Evolutionary conservation across 2,113 vertebrate species (phyloP).

Genomic region (Serilophus lunatus): DNA sequence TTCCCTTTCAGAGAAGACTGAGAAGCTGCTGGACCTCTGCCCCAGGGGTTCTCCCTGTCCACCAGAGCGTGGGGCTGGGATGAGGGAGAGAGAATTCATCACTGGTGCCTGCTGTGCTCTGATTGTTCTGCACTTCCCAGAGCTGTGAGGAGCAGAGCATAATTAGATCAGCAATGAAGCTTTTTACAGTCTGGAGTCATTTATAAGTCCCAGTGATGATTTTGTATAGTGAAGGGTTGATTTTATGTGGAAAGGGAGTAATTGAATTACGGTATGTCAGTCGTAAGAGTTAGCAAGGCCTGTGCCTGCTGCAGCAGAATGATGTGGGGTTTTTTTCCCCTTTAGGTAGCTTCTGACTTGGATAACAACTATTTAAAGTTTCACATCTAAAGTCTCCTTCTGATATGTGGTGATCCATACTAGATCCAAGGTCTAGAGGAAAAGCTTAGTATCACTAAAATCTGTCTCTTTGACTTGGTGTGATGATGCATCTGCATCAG

Average conservation of each 20-base stretch:
- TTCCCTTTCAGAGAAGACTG: not conserved
- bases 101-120: not conserved
- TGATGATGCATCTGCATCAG: too few relatives aligned
- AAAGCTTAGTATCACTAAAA: not conserved
- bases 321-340: not conserved
- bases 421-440: too few relatives aligned
- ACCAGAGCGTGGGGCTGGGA: not conserved
- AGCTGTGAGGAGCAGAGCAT: not conserved
- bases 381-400: not conserved
- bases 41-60: not conserved
- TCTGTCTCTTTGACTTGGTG: not conserved
- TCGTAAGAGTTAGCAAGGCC: not conserved
- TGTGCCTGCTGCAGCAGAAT: not conserved
- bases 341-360: not conserved
- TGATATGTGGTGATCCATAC: not conserved
- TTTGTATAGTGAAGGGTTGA: not conserved
- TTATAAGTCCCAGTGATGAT: not conserved
- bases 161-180: constrained; percentile 30
- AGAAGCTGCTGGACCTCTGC: not conserved
- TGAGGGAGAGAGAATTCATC: not conserved
- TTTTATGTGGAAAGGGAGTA: not conserved
- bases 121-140: constrained; percentile 6
- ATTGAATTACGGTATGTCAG: not conserved
- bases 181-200: not conserved
- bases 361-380: not conserved